Conservation (phyloP, 2,888 invertebrate species). For the Calephelis perditalis region DNA sequence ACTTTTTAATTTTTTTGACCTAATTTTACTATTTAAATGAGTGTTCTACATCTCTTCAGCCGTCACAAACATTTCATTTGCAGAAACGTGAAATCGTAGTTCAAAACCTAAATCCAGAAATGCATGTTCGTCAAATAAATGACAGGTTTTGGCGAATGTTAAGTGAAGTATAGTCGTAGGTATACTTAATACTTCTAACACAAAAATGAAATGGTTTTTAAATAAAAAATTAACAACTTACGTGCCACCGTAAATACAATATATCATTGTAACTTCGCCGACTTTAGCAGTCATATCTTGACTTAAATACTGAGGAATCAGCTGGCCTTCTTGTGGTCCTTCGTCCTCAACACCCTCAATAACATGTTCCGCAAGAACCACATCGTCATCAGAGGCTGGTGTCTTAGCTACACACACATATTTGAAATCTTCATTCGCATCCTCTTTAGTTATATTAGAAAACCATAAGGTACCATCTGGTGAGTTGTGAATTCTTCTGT, state of each 20-base stretch:
- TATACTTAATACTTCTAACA: too few relatives aligned
- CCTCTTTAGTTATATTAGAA: conserved; percentile 48
- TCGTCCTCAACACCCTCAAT: conserved; percentile 37
- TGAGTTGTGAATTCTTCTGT: conserved; percentile 44
- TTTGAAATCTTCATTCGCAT: conserved; percentile 39
- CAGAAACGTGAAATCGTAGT: too few relatives aligned
- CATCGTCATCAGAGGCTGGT: conserved; percentile 42
- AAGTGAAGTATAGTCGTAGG: too few relatives aligned
- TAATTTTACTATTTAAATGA: too few relatives aligned
- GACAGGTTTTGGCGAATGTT: too few relatives aligned
- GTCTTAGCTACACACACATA: conserved; percentile 56
- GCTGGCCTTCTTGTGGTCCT: conserved; percentile 34
- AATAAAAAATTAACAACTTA: conserved; percentile 36
- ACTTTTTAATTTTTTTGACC: too few relatives aligned
- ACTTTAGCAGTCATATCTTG: conserved; percentile 43
- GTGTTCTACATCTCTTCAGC: too few relatives aligned
- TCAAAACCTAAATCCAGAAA: too few relatives aligned
- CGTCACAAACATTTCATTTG: too few relatives aligned
- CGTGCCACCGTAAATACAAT: conserved; percentile 65
- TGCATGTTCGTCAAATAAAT: too few relatives aligned
- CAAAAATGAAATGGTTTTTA: too few relatives aligned
- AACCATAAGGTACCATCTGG: conserved; percentile 56
- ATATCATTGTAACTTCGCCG: conserved; percentile 49
- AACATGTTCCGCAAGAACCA: conserved; percentile 48
- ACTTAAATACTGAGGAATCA: conserved; percentile 50